A percentile compares a stretch with the other conserved stretches of the same genome.
phyloP scores from a whole-genome alignment of 2,888 invertebrate species.

The Eupithecia centaureata region DNA sequence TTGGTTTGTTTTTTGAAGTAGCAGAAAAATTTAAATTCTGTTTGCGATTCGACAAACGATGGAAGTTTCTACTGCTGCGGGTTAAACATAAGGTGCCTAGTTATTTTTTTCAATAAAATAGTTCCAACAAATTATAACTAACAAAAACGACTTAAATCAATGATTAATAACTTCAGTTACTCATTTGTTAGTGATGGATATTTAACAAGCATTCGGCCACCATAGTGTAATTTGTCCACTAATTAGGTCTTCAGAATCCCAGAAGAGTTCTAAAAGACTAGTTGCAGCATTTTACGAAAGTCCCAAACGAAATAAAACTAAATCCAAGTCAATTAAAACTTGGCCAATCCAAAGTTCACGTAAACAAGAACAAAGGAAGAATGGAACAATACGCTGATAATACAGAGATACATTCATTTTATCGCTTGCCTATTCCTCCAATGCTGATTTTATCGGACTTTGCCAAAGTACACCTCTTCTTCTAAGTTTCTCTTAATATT shows the following conservation, averaged over 20 bases:
- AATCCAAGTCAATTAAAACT: slow-evolving; percentile 47
- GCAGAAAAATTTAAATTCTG: not conserved
- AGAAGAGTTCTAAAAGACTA: not conserved
- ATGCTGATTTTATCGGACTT: slow-evolving; percentile 34
- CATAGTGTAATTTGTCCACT: not conserved
- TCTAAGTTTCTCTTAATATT: slow-evolving; percentile 6
- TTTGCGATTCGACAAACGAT: not conserved
- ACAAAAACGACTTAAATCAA: too few species aligned
- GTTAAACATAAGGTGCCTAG: not conserved
- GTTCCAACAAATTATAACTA: too few species aligned
- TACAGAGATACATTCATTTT: slow-evolving; percentile 42
- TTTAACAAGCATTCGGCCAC: not conserved
- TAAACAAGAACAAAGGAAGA: slow-evolving; percentile 41
- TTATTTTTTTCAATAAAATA: too few species aligned
- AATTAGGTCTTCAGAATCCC: not conserved
- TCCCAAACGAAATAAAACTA: slow-evolving; percentile 41
- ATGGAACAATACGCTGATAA: slow-evolving; percentile 41
- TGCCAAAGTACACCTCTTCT: slow-evolving; percentile 19
- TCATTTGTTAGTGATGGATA: too few species aligned
- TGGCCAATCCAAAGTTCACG: slow-evolving; percentile 35
- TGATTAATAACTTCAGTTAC: too few species aligned
- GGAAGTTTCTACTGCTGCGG: not conserved
- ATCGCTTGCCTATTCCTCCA: slow-evolving; percentile 38
- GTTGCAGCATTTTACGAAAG: slow-evolving; percentile 31
- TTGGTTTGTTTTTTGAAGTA: not conserved